phyloP scores from a whole-genome alignment of 2,888 invertebrate genomes.

The Dysmachus trigonus region DNA sequence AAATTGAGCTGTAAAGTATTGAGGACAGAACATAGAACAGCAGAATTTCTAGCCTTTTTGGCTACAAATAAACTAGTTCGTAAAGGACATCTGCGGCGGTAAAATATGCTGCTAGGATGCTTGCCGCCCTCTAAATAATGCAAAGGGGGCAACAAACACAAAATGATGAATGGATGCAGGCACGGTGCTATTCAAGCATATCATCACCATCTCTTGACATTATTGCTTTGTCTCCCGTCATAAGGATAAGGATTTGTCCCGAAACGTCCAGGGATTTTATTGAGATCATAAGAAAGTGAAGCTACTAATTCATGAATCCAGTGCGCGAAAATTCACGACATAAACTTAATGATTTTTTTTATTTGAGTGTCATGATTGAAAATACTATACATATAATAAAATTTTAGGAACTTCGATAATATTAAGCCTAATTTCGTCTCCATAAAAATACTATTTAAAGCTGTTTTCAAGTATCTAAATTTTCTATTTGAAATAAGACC shows the following conservation, averaged over 20 bases:
- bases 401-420: background rate
- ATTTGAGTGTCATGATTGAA: background rate
- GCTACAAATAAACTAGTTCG: background rate
- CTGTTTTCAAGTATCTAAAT: too few species aligned
- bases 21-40: background rate
- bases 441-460: too few species aligned
- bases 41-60: background rate
- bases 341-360: background rate
- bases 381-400: background rate
- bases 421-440: too few species aligned
- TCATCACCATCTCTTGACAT: background rate
- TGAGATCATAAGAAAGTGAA: background rate
- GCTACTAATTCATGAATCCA: background rate
- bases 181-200: background rate
- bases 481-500: too few species aligned
- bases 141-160: background rate
- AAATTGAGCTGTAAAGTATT: background rate
- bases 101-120: background rate
- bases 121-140: background rate
- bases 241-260: background rate
- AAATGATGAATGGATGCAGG: background rate
- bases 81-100: conserved; percentile 8
- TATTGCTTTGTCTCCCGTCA: background rate
- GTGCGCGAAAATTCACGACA: background rate
- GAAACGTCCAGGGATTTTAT: background rate